Evolutionary conservation across 2,888 invertebrate species (phyloP).

Genomic region (Macropis europaea): DNA sequence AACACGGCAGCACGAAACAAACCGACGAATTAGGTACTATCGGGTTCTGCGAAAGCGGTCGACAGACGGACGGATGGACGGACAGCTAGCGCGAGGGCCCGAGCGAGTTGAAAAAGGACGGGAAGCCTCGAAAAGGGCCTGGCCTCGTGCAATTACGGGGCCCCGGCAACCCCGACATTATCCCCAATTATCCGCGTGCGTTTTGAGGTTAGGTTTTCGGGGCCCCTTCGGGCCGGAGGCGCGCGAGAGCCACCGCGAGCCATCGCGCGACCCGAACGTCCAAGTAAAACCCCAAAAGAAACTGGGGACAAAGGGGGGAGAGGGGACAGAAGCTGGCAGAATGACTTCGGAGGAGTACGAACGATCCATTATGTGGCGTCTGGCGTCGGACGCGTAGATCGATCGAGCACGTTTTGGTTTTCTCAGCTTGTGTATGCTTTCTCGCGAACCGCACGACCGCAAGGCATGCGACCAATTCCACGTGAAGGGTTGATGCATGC

Average conservation of each 20-base stretch:
- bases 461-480: slow-evolving; percentile 64
- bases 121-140: slow-evolving; percentile 67
- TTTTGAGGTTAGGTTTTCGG: slow-evolving; percentile 76
- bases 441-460: slow-evolving; percentile 60
- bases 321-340: neutral
- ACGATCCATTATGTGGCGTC: slow-evolving; percentile 69
- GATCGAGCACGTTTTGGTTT: slow-evolving; percentile 55
- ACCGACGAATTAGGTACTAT: slow-evolving; percentile 74
- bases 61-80: slow-evolving; percentile 68
- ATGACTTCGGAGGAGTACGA: slow-evolving; percentile 20
- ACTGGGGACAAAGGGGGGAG: slow-evolving; percentile 31
- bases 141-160: slow-evolving; percentile 76
- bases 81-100: slow-evolving; percentile 64
- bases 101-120: slow-evolving; percentile 51
- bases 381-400: slow-evolving; percentile 61
- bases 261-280: slow-evolving; percentile 65
- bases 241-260: slow-evolving; percentile 68
- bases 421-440: slow-evolving; percentile 45
- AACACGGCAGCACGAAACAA: slow-evolving; percentile 76
- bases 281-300: slow-evolving; percentile 44
- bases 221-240: slow-evolving; percentile 60
- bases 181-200: slow-evolving; percentile 78
- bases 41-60: slow-evolving; percentile 74
- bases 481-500: slow-evolving; percentile 46
- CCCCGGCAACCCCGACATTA: slow-evolving; percentile 76